Conservation (phyloP, 2,113 vertebrate genomes). For the Columba janthina region DNA sequence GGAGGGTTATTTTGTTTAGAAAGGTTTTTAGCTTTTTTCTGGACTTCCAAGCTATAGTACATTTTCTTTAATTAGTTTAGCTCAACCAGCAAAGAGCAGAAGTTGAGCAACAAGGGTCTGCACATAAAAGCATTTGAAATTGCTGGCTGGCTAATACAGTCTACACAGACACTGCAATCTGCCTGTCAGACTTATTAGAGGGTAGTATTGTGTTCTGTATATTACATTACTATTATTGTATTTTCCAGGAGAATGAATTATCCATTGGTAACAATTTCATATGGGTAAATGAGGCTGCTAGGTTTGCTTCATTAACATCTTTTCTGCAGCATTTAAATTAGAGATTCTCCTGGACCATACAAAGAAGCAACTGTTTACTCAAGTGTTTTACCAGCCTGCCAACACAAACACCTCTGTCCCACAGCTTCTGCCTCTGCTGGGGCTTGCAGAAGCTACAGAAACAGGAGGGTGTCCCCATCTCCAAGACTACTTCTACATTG, state of each 20-base stretch:
- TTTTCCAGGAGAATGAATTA: constrained; percentile 51
- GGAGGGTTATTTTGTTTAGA: neutral
- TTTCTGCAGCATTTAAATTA: constrained; percentile 13
- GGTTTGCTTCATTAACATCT: constrained; percentile 20
- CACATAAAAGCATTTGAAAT: constrained; percentile 17
- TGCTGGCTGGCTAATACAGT: neutral
- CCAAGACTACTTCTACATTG: neutral
- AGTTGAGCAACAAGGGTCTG: neutral
- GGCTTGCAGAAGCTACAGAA: neutral
- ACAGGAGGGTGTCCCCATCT: neutral
- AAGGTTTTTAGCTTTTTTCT: neutral
- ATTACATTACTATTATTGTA: constrained; percentile 40
- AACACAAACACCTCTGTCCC: neutral
- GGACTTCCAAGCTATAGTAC: neutral
- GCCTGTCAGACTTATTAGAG: constrained; percentile 46
- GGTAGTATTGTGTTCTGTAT: neutral
- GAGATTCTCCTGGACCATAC: neutral
- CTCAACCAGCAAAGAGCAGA: neutral
- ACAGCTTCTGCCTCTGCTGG: neutral
- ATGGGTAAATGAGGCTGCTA: constrained; percentile 20
- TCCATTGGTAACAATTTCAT: constrained; percentile 3
- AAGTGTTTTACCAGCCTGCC: neutral
- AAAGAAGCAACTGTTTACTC: neutral
- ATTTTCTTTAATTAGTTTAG: constrained; percentile 40
- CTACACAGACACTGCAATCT: constrained; percentile 33